These are phyloP conservation scores for Bufotes viridis DNA, from an alignment of 2,797 vertebrate genomes.

Conservation along the genomic window DNA sequence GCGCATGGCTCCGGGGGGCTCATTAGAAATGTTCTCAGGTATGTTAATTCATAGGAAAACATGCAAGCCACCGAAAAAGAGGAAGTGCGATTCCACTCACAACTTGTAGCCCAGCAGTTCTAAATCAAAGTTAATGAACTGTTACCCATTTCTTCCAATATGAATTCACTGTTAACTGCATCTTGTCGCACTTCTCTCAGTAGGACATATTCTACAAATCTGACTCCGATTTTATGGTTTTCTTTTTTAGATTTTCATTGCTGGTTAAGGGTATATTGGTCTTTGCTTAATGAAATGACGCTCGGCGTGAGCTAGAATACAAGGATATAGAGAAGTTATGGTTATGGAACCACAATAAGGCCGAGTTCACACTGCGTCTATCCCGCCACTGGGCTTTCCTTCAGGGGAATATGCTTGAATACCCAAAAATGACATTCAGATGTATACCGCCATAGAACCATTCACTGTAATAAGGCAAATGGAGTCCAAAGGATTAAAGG, in stretches of 20 bases:
- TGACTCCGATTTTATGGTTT: constrained; percentile 40
- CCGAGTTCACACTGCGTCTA: too few relatives aligned
- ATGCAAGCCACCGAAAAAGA: constrained; percentile 8
- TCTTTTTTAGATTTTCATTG: constrained; percentile 25
- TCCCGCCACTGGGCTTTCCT: too few relatives aligned
- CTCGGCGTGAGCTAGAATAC: neutral
- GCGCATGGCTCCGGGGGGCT: neutral
- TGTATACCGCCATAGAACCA: too few relatives aligned
- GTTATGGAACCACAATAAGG: neutral
- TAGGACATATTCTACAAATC: constrained; percentile 55
- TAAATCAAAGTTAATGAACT: constrained; percentile 59
- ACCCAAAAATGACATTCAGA: too few relatives aligned
- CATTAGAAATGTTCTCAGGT: constrained; percentile 30
- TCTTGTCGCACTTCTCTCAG: constrained; percentile 51
- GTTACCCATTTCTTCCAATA: constrained; percentile 59
- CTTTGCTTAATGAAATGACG: constrained; percentile 28
- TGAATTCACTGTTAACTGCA: constrained; percentile 57
- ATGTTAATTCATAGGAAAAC: constrained; percentile 44
- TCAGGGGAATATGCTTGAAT: too few relatives aligned
- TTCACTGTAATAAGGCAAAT: too few relatives aligned
- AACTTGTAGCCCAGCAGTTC: constrained; percentile 54
- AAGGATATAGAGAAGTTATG: neutral
- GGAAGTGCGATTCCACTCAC: constrained; percentile 48
- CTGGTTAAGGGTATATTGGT: constrained; percentile 34
- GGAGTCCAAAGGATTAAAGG: too few relatives aligned